Base-by-base conservation (phyloP, 2,797 vertebrate species). In the Etheostoma perlongum region DNA sequence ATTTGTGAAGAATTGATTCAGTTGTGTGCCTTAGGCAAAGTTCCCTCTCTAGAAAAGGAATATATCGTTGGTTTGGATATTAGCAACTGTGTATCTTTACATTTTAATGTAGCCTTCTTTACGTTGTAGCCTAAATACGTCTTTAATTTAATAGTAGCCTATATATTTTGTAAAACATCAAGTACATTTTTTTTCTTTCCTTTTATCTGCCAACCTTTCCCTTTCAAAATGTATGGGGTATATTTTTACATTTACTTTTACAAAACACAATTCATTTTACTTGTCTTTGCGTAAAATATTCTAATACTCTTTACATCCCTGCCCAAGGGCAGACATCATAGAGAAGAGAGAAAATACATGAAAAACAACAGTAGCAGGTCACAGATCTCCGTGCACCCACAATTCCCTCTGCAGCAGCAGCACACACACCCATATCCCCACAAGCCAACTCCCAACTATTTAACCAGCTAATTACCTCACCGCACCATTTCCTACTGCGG, bases 391-490 rank as follows among this genome's bases (percentile, higher is more conserved):
- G 21, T 53, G 49, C 72, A 71, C 55, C 27, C 60, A 66, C 76
- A 81, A 69, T 76, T 81, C 80, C 80, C 80, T 21, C 5, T 27
- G 76, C 67, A 54, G 30, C 76, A 72, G 57, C 51, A 36, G 16
- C 76, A 72, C 63, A 47, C 67, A 81, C 83, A 84, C 68, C 54
- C 62, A 46, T 72, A 82, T 78, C 81, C 76, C 79, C 79, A 78
- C 70, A 78, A 83, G 72, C 82, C 74, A 74, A 72, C 78, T 63
- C 74, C 73, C 81, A 54, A 59, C 84, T 83, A 83, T 89, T 91
- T 89, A 88, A 82, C 70, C 82, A 84, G 76, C 81, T 89, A 89
- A 92, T 88, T 89, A 86, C 85, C 72, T 88, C 78, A 82, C 76
- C 58, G 11, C 88, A 83, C 74, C 75, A 40, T 83, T 88, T 86